Conservation (phyloP, 2,113 vertebrate genomes). For the Pluvialis apricaria region DNA sequence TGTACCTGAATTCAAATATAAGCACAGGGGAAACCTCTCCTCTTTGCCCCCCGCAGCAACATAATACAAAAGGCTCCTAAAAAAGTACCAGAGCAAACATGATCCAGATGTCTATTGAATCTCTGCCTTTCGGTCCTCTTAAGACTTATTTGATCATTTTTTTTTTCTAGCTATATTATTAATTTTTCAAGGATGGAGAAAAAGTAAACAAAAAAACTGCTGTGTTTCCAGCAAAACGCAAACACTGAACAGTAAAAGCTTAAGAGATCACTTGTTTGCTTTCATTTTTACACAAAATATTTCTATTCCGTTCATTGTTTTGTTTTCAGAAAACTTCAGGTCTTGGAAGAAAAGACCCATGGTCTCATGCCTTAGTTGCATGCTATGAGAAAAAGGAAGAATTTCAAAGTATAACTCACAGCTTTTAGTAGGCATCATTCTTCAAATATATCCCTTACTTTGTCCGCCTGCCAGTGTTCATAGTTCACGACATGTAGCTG, state of each 20-base stretch:
- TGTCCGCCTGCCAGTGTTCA: slow-evolving; percentile 32
- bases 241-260: background rate
- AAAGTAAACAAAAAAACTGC: background rate
- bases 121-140: background rate
- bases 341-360: background rate
- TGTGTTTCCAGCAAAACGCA: background rate
- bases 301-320: slow-evolving; percentile 5
- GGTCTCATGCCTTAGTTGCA: background rate
- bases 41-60: background rate
- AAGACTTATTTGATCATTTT: background rate
- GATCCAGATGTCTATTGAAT: background rate
- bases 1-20: slow-evolving; percentile 35
- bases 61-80: background rate
- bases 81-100: background rate
- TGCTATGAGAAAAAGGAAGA: background rate
- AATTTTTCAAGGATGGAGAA: background rate
- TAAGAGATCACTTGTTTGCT: background rate
- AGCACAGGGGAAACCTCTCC: background rate
- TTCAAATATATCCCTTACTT: background rate
- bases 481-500: background rate
- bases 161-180: background rate
- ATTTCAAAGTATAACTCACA: background rate
- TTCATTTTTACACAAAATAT: background rate
- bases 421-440: background rate
- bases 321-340: background rate